Conservation (phyloP, 2,888 invertebrate species). For the Callosobruchus maculatus region DNA sequence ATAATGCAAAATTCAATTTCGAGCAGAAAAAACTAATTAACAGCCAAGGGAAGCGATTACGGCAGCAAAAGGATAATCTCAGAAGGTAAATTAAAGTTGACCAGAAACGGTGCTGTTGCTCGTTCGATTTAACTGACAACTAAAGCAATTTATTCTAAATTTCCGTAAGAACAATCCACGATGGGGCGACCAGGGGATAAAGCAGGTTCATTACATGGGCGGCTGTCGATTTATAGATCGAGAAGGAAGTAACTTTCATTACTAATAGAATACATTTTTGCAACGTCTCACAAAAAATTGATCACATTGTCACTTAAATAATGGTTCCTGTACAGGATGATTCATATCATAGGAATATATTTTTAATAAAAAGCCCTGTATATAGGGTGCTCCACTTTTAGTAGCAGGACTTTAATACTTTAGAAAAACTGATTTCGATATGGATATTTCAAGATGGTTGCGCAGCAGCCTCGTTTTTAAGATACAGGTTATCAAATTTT, state of each 20-base stretch:
- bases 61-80: not conserved
- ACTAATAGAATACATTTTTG: too few species aligned
- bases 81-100: not conserved
- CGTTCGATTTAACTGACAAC: not conserved
- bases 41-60: not conserved
- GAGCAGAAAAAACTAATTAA: not conserved
- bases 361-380: too few species aligned
- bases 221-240: not conserved
- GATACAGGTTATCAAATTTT: too few species aligned
- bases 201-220: not conserved
- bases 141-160: not conserved
- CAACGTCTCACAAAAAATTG: too few species aligned
- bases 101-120: not conserved
- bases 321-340: too few species aligned
- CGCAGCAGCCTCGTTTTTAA: too few species aligned
- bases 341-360: too few species aligned
- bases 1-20: not conserved
- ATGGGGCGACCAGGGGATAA: not conserved
- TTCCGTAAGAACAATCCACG: not conserved
- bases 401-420: too few species aligned
- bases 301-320: too few species aligned
- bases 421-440: too few species aligned
- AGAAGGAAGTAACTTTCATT: not conserved
- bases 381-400: too few species aligned
- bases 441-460: too few species aligned